Evolutionary conservation across 2,888 invertebrate genomes (phyloP), one percentile per base, ranked within the genome.

Genomic region (Panopea generosa): DNA sequence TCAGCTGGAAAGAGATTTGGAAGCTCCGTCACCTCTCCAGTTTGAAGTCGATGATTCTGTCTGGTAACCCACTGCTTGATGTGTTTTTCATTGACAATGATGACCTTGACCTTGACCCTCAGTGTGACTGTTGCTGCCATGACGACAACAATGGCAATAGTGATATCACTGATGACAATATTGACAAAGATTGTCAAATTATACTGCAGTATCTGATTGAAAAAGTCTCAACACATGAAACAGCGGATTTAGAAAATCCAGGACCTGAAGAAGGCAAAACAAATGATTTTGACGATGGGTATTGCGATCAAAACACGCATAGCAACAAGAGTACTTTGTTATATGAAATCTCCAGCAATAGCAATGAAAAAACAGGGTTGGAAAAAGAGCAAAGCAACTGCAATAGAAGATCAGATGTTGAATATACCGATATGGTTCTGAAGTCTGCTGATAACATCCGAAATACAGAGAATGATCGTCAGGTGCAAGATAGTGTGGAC

Each of bases 1-100:
- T 45, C 81, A 90, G 90, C 38, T 90, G 89, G 89, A 57, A 82
- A 9, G 88, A 90, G 69, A 82, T 90, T 2, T 88, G 88, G 88
- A 90, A 89, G 57, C 75, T 90, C 2, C 73, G 85, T 26, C 55
- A 77, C 57, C 61, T 90, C 7, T 80, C 84, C 24, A 81, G 84
- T 16, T 77, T 90, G 49, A 82, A 86, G 22, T 83, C 81, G n/a
- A 74, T 90, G 9, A 85, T 90, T 27, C 67, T 90, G 50, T 89
- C 89, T 45, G 89, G 86, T 6, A 90, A 90, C 60, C 89, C 90
- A 9, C 65, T 90, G 6, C 47, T 75, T 49, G 84, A 88, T 65
- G 67, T 89, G 11, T 86, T 83, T 53, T 89, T 87, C 63, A 45
- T 67, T 29, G 55, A 61, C n/a, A 70, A 74, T 45, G 56, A 20